Conservation (phyloP, 2,888 invertebrate genomes). For the Hyppa rectilinea region DNA sequence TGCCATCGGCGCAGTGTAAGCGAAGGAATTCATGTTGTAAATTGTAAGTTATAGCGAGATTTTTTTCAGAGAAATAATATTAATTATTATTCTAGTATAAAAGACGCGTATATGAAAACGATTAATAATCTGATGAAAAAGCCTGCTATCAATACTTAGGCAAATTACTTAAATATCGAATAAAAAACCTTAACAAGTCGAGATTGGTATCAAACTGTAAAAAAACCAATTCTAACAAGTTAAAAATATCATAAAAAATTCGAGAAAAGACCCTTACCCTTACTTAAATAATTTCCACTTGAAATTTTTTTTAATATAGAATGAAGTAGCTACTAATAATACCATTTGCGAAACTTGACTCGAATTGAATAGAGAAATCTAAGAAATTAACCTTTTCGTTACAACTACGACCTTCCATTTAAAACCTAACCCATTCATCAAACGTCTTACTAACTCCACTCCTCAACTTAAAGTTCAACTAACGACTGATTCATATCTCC, state of each 20-base stretch:
- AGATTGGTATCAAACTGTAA: not conserved
- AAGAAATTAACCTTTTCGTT: not conserved
- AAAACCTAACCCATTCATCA: constrained; percentile 31
- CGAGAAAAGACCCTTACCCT: not conserved
- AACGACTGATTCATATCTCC: constrained; percentile 53
- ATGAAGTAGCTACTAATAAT: too few relatives aligned
- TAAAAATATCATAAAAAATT: not conserved
- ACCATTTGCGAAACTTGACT: not conserved
- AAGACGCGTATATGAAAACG: too few relatives aligned
- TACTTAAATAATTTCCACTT: too few relatives aligned
- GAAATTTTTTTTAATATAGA: too few relatives aligned
- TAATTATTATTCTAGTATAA: too few relatives aligned
- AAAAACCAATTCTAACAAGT: not conserved
- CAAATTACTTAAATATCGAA: too few relatives aligned
- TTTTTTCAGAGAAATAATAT: not conserved
- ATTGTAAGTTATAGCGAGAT: constrained; percentile 5
- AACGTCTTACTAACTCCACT: not conserved
- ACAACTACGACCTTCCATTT: constrained; percentile 10
- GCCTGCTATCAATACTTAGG: too few relatives aligned
- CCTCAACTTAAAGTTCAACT: constrained; percentile 40
- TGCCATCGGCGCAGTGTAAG: constrained; percentile 33
- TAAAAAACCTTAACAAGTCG: too few relatives aligned
- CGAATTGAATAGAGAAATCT: not conserved
- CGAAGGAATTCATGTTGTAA: not conserved
- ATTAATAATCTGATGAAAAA: too few relatives aligned